Base-by-base conservation (phyloP, 2,113 vertebrate species). In the Protomyctophum bolini region DNA sequence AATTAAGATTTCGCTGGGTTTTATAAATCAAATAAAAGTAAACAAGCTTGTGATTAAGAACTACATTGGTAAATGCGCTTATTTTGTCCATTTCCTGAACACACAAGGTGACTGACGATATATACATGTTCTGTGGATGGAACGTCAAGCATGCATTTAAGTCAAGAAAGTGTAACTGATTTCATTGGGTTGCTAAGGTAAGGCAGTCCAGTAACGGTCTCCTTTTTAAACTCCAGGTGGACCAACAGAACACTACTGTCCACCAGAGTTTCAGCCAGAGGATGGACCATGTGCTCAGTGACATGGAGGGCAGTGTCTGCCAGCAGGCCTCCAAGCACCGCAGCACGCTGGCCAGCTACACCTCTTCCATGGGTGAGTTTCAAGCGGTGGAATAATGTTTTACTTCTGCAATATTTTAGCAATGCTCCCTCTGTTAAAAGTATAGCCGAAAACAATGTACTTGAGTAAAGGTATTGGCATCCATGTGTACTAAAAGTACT, bases 181-280 rank as follows among this genome's bases (percentile, higher is more conserved):
- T n/a, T n/a, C n/a, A n/a, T 3, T 54, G 51, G 51, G 6, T 54
- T n/a, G 11, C 6, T 52, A 0, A n/a, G 58, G 61, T 66, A 0
- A 0, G 48, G 11, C 5, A 8, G 57, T 8, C 10, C 9, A 29
- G 29, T 9, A 14, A 7, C 15, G 10, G 0, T 29, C 48, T 7
- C 6, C 1, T 60, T 6, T n/a, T 60, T 6, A 3, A 3, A 6
- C 11, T 14, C 7, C 80, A 91, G 90, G 90, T 99, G 82, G 98
- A 99, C 71, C 84, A 94, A 69, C 94, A 97, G 88, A 99, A 99
- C 84, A 66, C 65, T 50, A 28, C 86, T 0, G 82, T 92, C 12
- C 95, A 96, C 79, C 84, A 91, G 72, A 86, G 63, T 0, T 99
- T 99, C 73, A 73, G 90, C 15, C 83, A 89, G 82, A 86, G 85